These are phyloP conservation scores for Chamaetylas fuelleborni DNA, from an alignment of 2,113 vertebrate genomes.

Conservation along the genomic window DNA sequence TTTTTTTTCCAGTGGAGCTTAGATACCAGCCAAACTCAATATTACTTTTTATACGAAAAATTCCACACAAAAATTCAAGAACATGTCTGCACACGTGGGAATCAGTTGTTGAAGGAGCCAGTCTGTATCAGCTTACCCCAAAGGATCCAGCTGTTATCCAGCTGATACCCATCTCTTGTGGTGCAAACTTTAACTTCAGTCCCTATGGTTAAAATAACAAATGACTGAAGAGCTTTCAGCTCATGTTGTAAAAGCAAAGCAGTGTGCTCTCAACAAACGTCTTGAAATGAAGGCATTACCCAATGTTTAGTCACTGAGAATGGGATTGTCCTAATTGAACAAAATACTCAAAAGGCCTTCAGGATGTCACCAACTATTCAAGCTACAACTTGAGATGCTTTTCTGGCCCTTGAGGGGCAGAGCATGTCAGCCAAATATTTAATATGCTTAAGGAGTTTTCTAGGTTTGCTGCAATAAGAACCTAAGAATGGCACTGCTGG, in stretches of 20 bases:
- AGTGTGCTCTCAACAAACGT: background rate
- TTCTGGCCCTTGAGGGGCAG: background rate
- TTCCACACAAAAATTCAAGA: background rate
- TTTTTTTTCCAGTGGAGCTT: background rate
- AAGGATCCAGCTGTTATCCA: background rate
- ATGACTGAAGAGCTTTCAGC: background rate
- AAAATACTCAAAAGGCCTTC: background rate
- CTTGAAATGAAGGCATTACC: background rate
- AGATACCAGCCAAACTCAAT: background rate
- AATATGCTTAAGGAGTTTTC: background rate
- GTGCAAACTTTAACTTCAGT: background rate
- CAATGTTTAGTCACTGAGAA: background rate
- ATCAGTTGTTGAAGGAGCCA: background rate
- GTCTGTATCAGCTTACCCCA: background rate
- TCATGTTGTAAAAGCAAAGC: background rate
- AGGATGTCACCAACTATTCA: background rate
- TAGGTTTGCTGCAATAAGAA: background rate
- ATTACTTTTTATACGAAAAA: background rate
- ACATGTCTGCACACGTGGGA: fast-evolving
- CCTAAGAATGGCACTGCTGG: background rate
- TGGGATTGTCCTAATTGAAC: background rate
- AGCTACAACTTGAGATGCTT: background rate
- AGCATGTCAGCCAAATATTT: background rate
- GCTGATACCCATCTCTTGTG: background rate
- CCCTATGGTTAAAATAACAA: background rate